Conservation (phyloP, 1,140 invertebrate genomes). For the Zaprionus africanus region DNA sequence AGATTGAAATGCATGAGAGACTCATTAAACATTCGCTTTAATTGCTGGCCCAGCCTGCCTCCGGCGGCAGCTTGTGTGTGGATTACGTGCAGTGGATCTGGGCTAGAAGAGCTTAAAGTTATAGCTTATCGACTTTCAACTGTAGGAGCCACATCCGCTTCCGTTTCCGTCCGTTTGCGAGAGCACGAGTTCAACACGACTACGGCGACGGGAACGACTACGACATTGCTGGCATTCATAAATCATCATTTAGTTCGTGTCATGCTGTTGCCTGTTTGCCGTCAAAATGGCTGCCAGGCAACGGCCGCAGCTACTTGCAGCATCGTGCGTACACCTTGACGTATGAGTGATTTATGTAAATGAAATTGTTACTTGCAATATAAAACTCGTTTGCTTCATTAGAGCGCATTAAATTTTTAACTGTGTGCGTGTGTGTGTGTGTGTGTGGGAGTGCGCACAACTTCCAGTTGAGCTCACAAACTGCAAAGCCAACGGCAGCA, state of each 20-base stretch:
- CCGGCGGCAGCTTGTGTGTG: background rate
- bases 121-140: constrained; percentile 10
- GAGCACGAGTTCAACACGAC: background rate
- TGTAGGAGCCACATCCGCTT: background rate
- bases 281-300: constrained; percentile 52
- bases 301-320: constrained; percentile 25
- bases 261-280: constrained; percentile 65
- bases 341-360: constrained; percentile 75
- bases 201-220: no score
- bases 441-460: background rate
- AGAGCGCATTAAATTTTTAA: constrained; percentile 36
- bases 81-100: background rate
- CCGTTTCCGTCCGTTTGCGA: background rate
- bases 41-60: constrained; percentile 13
- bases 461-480: constrained; percentile 27
- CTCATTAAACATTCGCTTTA: constrained; percentile 27
- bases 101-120: constrained; percentile 6
- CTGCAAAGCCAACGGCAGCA: constrained; percentile 23
- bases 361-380: constrained; percentile 57
- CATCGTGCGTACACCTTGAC: constrained; percentile 51
- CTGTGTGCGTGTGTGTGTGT: background rate
- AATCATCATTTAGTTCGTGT: constrained; percentile 72
- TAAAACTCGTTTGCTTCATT: constrained; percentile 49
- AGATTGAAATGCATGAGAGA: constrained; percentile 7
- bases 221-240: constrained; percentile 43